phyloP scores from a whole-genome alignment of 2,113 vertebrate genomes.

The Periophthalmus modestus region DNA sequence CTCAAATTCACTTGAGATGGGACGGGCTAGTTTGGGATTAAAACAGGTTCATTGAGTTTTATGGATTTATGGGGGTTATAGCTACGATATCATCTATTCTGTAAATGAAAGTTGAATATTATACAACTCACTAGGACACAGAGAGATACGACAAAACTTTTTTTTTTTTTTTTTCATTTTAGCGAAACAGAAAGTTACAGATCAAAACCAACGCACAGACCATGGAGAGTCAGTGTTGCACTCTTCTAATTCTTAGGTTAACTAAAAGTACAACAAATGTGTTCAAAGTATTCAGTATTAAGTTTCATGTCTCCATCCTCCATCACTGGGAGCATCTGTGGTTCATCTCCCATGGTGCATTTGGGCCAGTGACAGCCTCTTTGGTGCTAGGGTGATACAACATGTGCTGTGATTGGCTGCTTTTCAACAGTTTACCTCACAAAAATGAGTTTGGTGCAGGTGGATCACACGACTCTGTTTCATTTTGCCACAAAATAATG shows the following conservation, averaged over 20 bases:
- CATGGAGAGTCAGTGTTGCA: constrained; percentile 13
- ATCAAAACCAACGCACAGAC: constrained; percentile 6
- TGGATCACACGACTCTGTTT: constrained; percentile 50
- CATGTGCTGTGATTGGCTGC: constrained; percentile 53
- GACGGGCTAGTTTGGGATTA: constrained; percentile 5
- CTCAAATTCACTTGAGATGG: not conserved
- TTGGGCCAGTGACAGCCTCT: constrained; percentile 71
- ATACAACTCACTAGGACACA: not conserved
- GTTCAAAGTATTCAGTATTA: no score
- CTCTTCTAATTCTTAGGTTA: not conserved
- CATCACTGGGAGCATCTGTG: constrained; percentile 15
- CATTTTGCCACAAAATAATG: constrained; percentile 69
- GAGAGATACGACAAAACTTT: not conserved
- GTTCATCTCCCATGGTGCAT: constrained; percentile 56
- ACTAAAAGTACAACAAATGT: not conserved
- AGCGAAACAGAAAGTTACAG: constrained; percentile 11
- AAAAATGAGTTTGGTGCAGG: constrained; percentile 59
- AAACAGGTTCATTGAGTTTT: not conserved
- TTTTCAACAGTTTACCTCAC: constrained; percentile 51
- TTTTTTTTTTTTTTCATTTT: not conserved
- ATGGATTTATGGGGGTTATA: not conserved
- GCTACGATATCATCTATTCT: not conserved
- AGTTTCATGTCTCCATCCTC: constrained; percentile 3
- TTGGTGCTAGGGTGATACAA: constrained; percentile 64
- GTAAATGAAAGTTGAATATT: not conserved